Percentiles rank a stretch among this genome's conserved stretches.
Conservation (phyloP, 2,797 vertebrate genomes). For the Echiichthys vipera region DNA sequence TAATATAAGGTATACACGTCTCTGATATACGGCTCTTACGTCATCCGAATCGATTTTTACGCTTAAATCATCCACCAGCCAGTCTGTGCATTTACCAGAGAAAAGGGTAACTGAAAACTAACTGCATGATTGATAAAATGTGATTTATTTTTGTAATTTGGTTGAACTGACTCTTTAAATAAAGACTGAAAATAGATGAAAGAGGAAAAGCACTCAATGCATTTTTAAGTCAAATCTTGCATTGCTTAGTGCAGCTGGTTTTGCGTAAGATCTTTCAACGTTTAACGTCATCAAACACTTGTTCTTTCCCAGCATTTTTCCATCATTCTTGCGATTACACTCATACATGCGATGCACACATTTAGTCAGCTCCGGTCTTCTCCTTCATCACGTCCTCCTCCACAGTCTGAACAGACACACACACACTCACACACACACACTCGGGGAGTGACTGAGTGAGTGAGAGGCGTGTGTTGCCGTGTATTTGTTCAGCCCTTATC, state of each 20-base stretch:
- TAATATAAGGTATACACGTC: too few relatives aligned
- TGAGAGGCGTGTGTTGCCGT: constrained; percentile 25
- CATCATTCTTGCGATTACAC: constrained; percentile 1
- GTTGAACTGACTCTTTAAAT: neutral
- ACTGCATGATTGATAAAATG: too few relatives aligned
- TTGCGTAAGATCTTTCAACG: constrained; percentile 25
- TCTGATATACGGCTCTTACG: too few relatives aligned
- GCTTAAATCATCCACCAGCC: too few relatives aligned
- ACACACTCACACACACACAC: neutral
- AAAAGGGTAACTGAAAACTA: neutral
- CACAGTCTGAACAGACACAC: constrained; percentile 3
- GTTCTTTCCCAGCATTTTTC: constrained; percentile 9
- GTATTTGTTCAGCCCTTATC: constrained; percentile 63
- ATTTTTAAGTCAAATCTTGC: neutral
- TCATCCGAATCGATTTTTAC: too few relatives aligned
- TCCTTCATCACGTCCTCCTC: constrained; percentile 32
- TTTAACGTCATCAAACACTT: constrained; percentile 30
- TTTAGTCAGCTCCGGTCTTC: constrained; percentile 21
- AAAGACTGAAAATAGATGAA: neutral
- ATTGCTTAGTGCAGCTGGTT: constrained; percentile 29
- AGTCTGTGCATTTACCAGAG: neutral
- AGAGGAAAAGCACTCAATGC: neutral
- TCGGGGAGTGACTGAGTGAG: constrained; percentile 8
- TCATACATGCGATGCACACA: neutral
- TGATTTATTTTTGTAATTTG: neutral